Conservation (phyloP, 2,888 invertebrate genomes). For the Caenorhabditis afra region DNA sequence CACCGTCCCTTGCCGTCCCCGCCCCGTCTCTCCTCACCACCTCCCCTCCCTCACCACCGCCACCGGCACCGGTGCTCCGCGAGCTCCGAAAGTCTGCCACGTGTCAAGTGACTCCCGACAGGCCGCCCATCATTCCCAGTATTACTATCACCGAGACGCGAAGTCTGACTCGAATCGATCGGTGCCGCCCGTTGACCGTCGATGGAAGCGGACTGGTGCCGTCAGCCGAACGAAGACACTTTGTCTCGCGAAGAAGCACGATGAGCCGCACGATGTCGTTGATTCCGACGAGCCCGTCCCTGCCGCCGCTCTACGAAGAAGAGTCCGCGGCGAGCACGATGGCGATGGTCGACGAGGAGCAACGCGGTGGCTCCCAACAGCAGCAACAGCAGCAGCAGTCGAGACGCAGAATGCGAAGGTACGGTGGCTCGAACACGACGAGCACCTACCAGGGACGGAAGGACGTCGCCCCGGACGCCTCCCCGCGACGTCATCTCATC, state of each 20-base stretch:
- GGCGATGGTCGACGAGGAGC: conserved; percentile 47
- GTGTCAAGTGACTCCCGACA: conserved; percentile 45
- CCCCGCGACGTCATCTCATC: conserved; percentile 71
- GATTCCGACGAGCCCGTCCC: conserved; percentile 61
- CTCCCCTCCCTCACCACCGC: conserved; percentile 12
- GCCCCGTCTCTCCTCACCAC: conserved; percentile 14
- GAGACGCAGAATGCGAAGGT: conserved; percentile 48
- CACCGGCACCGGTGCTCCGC: conserved; percentile 12
- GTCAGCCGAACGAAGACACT: conserved; percentile 28
- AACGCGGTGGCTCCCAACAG: too few species aligned
- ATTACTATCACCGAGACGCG: conserved; percentile 46
- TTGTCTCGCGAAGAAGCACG: conserved; percentile 42
- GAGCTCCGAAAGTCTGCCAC: conserved; percentile 49
- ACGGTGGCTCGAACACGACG: conserved; percentile 64
- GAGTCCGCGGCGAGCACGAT: conserved; percentile 44
- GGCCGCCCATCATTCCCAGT: conserved; percentile 43
- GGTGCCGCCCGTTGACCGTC: conserved; percentile 46
- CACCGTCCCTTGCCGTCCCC: conserved; percentile 12
- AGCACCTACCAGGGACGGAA: conserved; percentile 70
- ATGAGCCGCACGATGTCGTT: conserved; percentile 69
- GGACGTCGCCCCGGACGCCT: conserved; percentile 71
- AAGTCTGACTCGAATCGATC: conserved; percentile 45
- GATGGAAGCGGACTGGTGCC: conserved; percentile 42
- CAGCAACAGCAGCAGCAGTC: background rate
- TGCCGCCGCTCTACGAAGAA: conserved; percentile 70